These are phyloP conservation scores for Cremastobaeus sp. DNA, from an alignment of 2,888 invertebrate species.

Conservation along the genomic window DNA sequence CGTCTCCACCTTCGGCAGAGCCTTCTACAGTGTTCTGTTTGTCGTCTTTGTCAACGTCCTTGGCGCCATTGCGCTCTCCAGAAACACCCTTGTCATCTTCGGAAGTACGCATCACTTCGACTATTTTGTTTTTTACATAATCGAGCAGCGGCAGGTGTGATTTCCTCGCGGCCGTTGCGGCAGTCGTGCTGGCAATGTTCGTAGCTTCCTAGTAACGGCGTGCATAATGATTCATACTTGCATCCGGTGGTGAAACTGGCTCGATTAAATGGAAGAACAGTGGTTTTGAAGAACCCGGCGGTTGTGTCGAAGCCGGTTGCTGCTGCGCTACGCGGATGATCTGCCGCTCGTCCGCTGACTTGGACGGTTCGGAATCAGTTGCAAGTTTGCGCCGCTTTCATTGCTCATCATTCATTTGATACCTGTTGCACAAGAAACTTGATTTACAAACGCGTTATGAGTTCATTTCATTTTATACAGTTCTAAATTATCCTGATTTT, in stretches of 20 bases:
- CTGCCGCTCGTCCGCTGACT: conserved; percentile 84
- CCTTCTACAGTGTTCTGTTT: conserved; percentile 71
- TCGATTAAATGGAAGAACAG: conserved; percentile 75
- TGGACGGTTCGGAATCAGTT: conserved; percentile 74
- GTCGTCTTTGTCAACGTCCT: conserved; percentile 78
- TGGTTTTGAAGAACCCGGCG: conserved; percentile 62
- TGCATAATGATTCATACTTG: conserved; percentile 74
- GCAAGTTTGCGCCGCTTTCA: conserved; percentile 79
- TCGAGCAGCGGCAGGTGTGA: conserved; percentile 89
- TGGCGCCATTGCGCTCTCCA: conserved; percentile 72
- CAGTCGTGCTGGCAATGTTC: conserved; percentile 74
- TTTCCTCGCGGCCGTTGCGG: no score
- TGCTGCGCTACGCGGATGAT: conserved; percentile 85
- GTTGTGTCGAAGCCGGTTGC: conserved; percentile 66
- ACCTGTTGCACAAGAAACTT: conserved; percentile 63
- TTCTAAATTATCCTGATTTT: no score
- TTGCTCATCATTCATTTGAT: conserved; percentile 75
- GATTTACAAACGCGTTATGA: no score
- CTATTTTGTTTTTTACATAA: conserved; percentile 95
- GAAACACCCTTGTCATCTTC: conserved; percentile 84
- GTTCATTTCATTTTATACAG: no score
- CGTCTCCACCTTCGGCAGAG: conserved; percentile 65
- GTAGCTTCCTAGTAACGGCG: conserved; percentile 74
- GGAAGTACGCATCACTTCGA: conserved; percentile 92
- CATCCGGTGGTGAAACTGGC: conserved; percentile 78